Evolutionary conservation across 2,113 vertebrate genomes (phyloP), one percentile per base, ranked within the genome.

Genomic region (Scatophagus argus): DNA sequence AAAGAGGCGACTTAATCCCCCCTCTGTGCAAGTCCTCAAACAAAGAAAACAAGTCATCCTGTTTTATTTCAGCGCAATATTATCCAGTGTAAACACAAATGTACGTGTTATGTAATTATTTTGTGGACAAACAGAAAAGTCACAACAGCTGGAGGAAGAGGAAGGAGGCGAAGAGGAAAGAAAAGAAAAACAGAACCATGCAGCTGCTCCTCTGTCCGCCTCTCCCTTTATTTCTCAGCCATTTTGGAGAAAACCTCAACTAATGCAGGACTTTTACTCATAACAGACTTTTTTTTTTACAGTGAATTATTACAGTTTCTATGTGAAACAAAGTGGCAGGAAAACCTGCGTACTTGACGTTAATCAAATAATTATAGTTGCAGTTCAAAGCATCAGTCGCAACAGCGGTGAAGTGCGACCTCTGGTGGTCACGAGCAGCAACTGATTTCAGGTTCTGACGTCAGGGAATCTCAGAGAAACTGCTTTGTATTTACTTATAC

Each of bases 351-450:
- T 3, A 38, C 4, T n/a, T 2, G 0, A 12, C 8, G 32, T 7
- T 9, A 0, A 46, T 34, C 11, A 0, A 58, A 27, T 38, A 17
- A 13, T 21, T 14, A 10, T 3, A 62, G 19, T 5, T 43, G 4
- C 16, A 31, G 39, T 44, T 44, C 9, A 6, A 2, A 13, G 63
- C 32, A 2, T 52, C 16, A 67, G 25, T 63, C 19, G 1, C 7
- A 34, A 72, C 3, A 3, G 1, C 19, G 49, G 55, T 52, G 0
- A 32, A 64, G n/a, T n/a, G 51, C 12, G 72, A 11, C 68, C 59
- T 71, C 87, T 78, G 34, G 31, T 74, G 82, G 1, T 21, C 4
- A 13, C 1, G 25, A 78, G 74, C 43, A 29, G 29, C 61, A 44
- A 34, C 0, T 14, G 19, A 13, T 51, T n/a, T 66, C 4, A 32